phyloP scores from a whole-genome alignment of 2,797 vertebrate species.

The Macropus fuliginosus region DNA sequence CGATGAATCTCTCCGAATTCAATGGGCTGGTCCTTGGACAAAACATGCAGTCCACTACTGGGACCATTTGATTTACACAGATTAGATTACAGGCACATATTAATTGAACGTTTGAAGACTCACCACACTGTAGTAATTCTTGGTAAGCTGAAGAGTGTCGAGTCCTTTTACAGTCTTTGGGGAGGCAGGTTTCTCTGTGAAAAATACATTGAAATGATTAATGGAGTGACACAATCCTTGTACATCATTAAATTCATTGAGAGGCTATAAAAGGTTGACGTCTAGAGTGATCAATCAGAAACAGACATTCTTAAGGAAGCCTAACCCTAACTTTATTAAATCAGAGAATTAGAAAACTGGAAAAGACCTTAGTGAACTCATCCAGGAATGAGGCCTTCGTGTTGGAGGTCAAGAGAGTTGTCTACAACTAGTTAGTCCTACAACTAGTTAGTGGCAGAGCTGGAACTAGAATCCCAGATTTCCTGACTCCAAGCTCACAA shows the following conservation, averaged over 20 bases:
- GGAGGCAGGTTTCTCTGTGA: slow-evolving; percentile 93
- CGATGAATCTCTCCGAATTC: neutral
- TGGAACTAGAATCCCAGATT: neutral
- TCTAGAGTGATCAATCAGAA: slow-evolving; percentile 30
- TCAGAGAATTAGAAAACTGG: slow-evolving; percentile 13
- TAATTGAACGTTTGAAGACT: slow-evolving; percentile 78
- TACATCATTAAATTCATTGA: slow-evolving; percentile 27
- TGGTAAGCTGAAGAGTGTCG: slow-evolving; percentile 92
- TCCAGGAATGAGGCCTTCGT: neutral
- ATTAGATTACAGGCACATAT: neutral
- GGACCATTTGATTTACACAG: neutral
- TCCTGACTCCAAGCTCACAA: neutral
- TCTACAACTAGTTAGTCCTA: neutral
- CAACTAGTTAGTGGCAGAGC: neutral
- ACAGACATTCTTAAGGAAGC: slow-evolving; percentile 41
- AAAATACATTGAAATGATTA: slow-evolving; percentile 67
- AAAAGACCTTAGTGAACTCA: neutral
- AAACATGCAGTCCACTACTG: neutral
- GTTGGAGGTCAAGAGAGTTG: neutral
- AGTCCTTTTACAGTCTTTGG: slow-evolving; percentile 93
- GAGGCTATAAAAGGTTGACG: slow-evolving; percentile 21
- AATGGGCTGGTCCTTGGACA: neutral
- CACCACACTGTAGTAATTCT: slow-evolving; percentile 98
- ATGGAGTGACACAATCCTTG: slow-evolving; percentile 19
- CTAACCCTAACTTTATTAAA: slow-evolving; percentile 40